Evolutionary conservation across 2,113 vertebrate species (phyloP).

Genomic region (Pionites leucogaster): DNA sequence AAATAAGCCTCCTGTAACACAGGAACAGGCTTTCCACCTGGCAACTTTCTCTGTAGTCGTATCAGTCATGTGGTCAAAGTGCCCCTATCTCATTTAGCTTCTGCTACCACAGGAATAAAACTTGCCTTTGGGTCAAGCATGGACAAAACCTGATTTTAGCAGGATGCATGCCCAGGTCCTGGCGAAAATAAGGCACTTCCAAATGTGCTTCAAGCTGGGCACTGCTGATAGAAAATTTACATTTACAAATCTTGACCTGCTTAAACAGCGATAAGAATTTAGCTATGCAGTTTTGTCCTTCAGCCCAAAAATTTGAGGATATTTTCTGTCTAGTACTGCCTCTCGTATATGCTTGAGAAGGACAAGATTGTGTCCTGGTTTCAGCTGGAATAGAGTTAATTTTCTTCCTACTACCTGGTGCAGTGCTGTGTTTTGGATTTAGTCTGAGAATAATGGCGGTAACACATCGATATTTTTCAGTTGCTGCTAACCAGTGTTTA

Average conservation of each 20-base stretch:
- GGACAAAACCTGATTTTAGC: neutral
- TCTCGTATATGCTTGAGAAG: neutral
- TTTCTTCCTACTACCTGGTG: neutral
- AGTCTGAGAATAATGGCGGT: neutral
- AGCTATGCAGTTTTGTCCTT: neutral
- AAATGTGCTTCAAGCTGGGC: conserved; percentile 42
- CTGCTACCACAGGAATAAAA: neutral
- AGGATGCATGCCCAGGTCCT: conserved; percentile 1
- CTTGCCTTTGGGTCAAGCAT: neutral
- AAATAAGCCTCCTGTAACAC: neutral
- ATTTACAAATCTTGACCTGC: conserved; percentile 26
- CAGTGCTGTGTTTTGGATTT: neutral
- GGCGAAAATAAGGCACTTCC: conserved; percentile 42
- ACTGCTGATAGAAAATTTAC: neutral
- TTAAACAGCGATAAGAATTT: neutral
- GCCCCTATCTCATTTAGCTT: neutral
- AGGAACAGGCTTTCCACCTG: neutral
- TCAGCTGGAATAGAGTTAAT: neutral
- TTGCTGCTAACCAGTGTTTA: neutral
- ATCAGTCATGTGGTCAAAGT: neutral
- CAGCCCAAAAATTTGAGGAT: neutral
- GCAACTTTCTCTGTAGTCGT: fast-evolving
- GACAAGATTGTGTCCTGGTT: neutral
- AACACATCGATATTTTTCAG: neutral
- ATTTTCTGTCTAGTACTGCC: neutral